A percentile compares a stretch with the other conserved stretches of the same genome.
These are phyloP conservation scores for Drosophila nr. medialis DNA, from an alignment of 2,888 invertebrate species.

Conservation along the genomic window DNA sequence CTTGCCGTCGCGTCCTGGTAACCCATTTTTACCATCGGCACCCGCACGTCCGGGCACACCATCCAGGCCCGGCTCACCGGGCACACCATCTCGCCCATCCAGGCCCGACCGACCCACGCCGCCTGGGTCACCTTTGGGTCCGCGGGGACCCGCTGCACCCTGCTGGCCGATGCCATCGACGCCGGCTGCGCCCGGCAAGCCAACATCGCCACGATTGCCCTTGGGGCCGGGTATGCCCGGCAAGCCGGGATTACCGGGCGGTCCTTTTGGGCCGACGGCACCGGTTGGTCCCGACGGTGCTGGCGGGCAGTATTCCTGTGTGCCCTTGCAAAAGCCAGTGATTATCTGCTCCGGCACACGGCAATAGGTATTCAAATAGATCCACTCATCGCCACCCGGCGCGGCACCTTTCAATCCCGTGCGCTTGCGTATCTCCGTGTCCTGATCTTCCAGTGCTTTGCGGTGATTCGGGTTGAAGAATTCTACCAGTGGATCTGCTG, in stretches of 20 bases:
- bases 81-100: slow-evolving; percentile 95
- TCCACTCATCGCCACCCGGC: slow-evolving; percentile 92
- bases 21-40: slow-evolving; percentile 92
- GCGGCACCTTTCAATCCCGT: slow-evolving; percentile 88
- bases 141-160: slow-evolving; percentile 81
- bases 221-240: slow-evolving; percentile 89
- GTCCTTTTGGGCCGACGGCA: slow-evolving; percentile 88
- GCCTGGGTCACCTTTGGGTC: slow-evolving; percentile 86
- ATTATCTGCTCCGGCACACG: slow-evolving; percentile 93
- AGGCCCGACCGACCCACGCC: slow-evolving; percentile 90
- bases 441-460: slow-evolving; percentile 88
- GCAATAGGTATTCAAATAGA: slow-evolving; percentile 94
- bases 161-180: slow-evolving; percentile 85
- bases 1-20: slow-evolving; percentile 87
- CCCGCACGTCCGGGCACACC: slow-evolving; percentile 95
- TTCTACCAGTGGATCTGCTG: slow-evolving; percentile 88
- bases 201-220: slow-evolving; percentile 89
- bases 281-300: slow-evolving; percentile 88
- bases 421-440: slow-evolving; percentile 87
- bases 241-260: slow-evolving; percentile 83
- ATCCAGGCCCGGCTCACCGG: slow-evolving; percentile 93
- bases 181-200: slow-evolving; percentile 88
- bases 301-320: slow-evolving; percentile 92
- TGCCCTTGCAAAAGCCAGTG: slow-evolving; percentile 93
- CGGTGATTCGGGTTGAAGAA: slow-evolving; percentile 90